phyloP scores from a whole-genome alignment of 2,113 vertebrate genomes.

The Lynx canadensis region DNA sequence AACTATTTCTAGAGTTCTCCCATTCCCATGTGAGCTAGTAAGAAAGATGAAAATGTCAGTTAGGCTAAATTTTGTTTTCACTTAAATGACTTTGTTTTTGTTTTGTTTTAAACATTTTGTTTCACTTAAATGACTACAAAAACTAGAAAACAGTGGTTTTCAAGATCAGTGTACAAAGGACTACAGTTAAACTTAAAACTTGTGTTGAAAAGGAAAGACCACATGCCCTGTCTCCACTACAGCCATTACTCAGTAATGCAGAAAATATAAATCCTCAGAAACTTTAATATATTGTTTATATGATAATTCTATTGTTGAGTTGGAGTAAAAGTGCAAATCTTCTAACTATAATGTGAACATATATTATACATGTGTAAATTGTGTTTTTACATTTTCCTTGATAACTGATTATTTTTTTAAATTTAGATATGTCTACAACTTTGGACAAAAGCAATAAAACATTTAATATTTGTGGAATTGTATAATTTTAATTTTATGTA shows the following conservation, averaged over 20 bases:
- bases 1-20: not conserved
- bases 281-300: not conserved
- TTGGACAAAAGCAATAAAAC: constrained; percentile 62
- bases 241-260: not conserved
- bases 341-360: not conserved
- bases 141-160: not conserved
- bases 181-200: not conserved
- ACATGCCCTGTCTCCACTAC: not conserved
- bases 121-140: constrained; percentile 59
- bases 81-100: not conserved
- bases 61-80: constrained; percentile 54
- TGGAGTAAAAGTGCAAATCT: not conserved
- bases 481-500: not conserved
- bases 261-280: not conserved
- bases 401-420: constrained; percentile 34
- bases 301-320: constrained; percentile 20
- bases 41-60: constrained; percentile 25
- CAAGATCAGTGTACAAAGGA: not conserved
- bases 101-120: not conserved
- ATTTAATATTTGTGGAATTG: constrained; percentile 19
- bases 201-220: not conserved
- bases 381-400: constrained; percentile 2
- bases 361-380: not conserved
- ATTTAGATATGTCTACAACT: constrained; percentile 26
- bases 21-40: not conserved